Percentiles rank a stretch among this genome's conserved stretches.
Conservation (phyloP, 1,140 invertebrate genomes). For the Parasteatoda tepidariorum region DNA sequence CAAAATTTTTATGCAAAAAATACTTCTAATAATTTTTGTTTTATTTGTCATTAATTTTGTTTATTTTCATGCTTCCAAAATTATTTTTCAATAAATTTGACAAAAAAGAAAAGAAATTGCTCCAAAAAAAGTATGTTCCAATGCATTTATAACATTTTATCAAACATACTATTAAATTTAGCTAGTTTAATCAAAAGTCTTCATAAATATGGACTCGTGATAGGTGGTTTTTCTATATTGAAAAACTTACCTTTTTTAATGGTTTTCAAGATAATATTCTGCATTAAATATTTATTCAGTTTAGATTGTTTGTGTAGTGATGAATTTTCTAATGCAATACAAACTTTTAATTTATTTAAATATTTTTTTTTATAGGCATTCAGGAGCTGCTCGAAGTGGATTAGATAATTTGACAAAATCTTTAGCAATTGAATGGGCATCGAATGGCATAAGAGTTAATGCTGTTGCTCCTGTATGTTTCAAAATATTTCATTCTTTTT, state of each 20-base stretch:
- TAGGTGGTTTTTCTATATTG: too few relatives aligned
- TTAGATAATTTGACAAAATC: constrained; percentile 73
- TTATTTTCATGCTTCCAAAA: too few relatives aligned
- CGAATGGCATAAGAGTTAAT: constrained; percentile 71
- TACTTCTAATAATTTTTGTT: too few relatives aligned
- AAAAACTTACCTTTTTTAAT: not conserved
- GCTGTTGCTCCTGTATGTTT: constrained; percentile 70
- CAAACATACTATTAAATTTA: too few relatives aligned
- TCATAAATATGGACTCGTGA: too few relatives aligned
- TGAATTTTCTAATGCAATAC: not conserved
- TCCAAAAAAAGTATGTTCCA: too few relatives aligned
- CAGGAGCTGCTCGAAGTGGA: constrained; percentile 69
- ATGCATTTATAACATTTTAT: too few relatives aligned
- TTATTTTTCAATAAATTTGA: too few relatives aligned
- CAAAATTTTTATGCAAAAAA: too few relatives aligned
- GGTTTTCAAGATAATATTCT: not conserved
- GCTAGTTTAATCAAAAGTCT: too few relatives aligned
- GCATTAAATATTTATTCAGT: not conserved
- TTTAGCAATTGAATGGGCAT: constrained; percentile 72
- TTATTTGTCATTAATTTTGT: too few relatives aligned
- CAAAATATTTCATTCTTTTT: not conserved
- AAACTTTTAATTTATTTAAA: not conserved
- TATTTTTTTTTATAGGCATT: constrained; percentile 61
- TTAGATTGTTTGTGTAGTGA: not conserved
- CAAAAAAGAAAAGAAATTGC: too few relatives aligned